A percentile compares a stretch with the other conserved stretches of the same genome.
Evolutionary conservation across 2,888 invertebrate genomes (phyloP).

Genomic region (Operophtera brumata): DNA sequence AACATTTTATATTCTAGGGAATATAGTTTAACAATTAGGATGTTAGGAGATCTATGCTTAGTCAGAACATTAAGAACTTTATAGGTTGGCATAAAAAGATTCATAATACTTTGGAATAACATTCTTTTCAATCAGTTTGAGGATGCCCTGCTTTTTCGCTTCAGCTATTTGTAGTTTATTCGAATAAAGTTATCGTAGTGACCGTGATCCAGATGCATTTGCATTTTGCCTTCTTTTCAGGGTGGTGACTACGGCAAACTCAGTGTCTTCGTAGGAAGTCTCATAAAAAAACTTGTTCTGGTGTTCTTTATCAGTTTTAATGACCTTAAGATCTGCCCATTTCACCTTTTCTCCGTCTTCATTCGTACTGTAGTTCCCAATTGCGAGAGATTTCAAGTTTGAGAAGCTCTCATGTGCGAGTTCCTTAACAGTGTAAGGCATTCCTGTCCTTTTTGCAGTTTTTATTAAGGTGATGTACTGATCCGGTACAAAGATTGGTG

Average conservation of each 20-base stretch:
- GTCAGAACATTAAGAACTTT: no score
- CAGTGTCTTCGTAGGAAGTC: conserved; percentile 6
- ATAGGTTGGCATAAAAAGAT: conserved; percentile 8
- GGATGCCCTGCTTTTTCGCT: neutral
- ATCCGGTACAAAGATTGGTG: conserved; percentile 33
- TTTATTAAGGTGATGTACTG: conserved; percentile 40
- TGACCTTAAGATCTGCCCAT: conserved; percentile 6
- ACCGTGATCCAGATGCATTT: neutral
- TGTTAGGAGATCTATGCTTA: no score
- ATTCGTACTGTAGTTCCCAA: conserved; percentile 1
- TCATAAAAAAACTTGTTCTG: conserved; percentile 6
- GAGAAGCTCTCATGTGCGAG: conserved; percentile 6
- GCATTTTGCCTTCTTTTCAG: conserved; percentile 6
- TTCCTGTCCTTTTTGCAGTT: conserved; percentile 9
- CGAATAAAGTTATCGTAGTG: neutral
- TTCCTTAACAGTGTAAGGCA: conserved; percentile 6
- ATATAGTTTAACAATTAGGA: no score
- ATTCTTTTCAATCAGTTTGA: conserved; percentile 2
- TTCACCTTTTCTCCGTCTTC: conserved; percentile 1
- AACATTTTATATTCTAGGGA: no score
- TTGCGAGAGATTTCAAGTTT: conserved; percentile 7
- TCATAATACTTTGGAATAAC: conserved; percentile 11
- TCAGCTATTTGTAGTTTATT: conserved; percentile 1
- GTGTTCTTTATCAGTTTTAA: conserved; percentile 5
- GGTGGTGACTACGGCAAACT: conserved; percentile 1